Percentiles rank a stretch among this genome's conserved stretches.
phyloP scores from a whole-genome alignment of 2,888 invertebrate species.

The Ceriagrion tenellum region DNA sequence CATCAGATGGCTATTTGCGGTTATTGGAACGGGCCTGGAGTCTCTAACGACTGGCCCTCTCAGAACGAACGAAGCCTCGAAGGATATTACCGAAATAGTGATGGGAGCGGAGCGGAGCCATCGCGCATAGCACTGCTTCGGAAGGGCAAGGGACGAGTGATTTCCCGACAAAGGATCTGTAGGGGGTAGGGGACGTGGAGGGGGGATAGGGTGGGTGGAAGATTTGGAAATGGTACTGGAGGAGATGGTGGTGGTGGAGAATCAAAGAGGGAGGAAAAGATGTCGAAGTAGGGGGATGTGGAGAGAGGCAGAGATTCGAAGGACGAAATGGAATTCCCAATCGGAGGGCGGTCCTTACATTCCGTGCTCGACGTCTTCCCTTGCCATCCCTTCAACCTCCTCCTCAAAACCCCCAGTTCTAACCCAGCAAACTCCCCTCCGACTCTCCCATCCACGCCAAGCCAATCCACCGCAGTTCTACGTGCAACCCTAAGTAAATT shows the following conservation, averaged over 20 bases:
- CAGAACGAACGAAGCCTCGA: neutral
- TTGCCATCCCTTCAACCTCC: neutral
- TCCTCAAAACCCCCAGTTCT: neutral
- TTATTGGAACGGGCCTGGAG: neutral
- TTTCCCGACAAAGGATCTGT: neutral
- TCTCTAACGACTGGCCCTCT: neutral
- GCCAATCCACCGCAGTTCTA: neutral
- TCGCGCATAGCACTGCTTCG: neutral
- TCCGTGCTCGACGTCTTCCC: neutral
- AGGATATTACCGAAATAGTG: neutral
- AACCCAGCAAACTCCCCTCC: neutral
- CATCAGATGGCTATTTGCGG: neutral
- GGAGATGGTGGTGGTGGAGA: no score
- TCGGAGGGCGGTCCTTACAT: neutral
- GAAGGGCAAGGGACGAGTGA: neutral
- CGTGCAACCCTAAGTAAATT: neutral
- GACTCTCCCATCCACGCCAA: neutral
- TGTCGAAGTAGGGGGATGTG: neutral
- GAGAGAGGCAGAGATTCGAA: neutral
- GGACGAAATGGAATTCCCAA: slow-evolving; percentile 20
- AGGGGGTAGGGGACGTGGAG: neutral
- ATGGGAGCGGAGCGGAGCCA: neutral
- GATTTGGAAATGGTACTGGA: no score
- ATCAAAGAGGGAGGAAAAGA: neutral
- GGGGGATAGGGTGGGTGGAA: neutral